These are phyloP conservation scores for Malurus alboscapulatus DNA, from an alignment of 2,113 vertebrate genomes.

Conservation along the genomic window DNA sequence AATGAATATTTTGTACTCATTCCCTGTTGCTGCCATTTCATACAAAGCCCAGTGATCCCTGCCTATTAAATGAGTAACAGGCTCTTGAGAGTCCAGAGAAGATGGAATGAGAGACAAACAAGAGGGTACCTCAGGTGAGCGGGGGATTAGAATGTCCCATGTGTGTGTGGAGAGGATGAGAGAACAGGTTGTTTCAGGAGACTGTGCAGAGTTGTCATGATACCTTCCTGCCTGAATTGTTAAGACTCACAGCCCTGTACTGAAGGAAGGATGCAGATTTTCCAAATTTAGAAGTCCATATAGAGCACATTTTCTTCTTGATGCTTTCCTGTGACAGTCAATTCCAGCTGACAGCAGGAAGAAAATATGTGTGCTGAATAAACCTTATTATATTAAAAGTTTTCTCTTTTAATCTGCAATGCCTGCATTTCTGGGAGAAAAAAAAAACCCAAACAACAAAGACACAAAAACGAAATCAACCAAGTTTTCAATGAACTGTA, in stretches of 20 bases:
- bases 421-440: not conserved
- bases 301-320: not conserved
- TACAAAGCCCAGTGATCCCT: not conserved
- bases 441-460: not conserved
- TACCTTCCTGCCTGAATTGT: not conserved
- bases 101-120: not conserved
- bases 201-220: not conserved
- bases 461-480: not conserved
- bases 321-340: slow-evolving; percentile 1
- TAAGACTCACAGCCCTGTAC: not conserved
- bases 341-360: slow-evolving; percentile 37
- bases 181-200: not conserved
- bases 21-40: not conserved
- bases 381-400: not conserved
- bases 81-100: not conserved
- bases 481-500: not conserved
- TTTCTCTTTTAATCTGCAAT: not conserved
- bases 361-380: slow-evolving; percentile 22
- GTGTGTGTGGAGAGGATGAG: not conserved
- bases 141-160: not conserved
- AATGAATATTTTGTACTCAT: not conserved
- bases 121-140: not conserved
- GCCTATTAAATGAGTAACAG: not conserved
- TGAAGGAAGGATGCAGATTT: not conserved
- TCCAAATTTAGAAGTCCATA: slow-evolving; percentile 19